These are phyloP conservation scores for Tenthredo mesomela DNA, from an alignment of 2,888 invertebrate species.

Conservation along the genomic window DNA sequence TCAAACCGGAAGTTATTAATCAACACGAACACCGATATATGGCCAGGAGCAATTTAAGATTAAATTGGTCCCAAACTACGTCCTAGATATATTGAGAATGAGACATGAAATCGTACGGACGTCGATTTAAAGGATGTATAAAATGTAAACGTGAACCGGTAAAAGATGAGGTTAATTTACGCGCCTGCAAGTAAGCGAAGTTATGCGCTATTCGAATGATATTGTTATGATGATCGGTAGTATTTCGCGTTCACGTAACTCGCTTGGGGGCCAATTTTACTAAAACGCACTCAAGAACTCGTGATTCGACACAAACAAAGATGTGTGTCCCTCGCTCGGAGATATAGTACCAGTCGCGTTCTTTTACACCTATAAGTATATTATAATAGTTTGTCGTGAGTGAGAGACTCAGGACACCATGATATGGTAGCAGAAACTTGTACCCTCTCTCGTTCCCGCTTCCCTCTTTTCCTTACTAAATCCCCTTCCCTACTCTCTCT, in stretches of 20 bases:
- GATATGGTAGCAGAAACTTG: constrained; percentile 27
- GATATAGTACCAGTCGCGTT: neutral
- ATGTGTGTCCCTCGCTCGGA: neutral
- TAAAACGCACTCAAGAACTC: neutral
- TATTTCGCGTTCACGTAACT: constrained; percentile 42
- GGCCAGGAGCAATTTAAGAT: neutral
- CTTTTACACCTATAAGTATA: neutral
- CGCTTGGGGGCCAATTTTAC: neutral
- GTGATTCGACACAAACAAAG: neutral
- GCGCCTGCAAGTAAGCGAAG: neutral
- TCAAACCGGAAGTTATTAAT: constrained; percentile 7
- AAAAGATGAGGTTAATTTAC: neutral
- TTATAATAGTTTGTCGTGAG: neutral
- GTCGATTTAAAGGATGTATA: neutral
- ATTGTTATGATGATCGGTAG: constrained; percentile 42
- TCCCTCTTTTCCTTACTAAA: constrained; percentile 33
- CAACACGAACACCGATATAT: neutral
- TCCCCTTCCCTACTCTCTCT: constrained; percentile 17
- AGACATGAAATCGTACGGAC: neutral
- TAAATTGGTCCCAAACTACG: neutral
- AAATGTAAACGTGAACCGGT: neutral
- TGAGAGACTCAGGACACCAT: neutral
- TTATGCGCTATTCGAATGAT: neutral
- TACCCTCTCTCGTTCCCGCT: constrained; percentile 45
- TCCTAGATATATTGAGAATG: no score